Evolutionary conservation across 1,140 invertebrate genomes (phyloP), one percentile per base, ranked within the genome.

Genomic region (Heliothis subflexa): DNA sequence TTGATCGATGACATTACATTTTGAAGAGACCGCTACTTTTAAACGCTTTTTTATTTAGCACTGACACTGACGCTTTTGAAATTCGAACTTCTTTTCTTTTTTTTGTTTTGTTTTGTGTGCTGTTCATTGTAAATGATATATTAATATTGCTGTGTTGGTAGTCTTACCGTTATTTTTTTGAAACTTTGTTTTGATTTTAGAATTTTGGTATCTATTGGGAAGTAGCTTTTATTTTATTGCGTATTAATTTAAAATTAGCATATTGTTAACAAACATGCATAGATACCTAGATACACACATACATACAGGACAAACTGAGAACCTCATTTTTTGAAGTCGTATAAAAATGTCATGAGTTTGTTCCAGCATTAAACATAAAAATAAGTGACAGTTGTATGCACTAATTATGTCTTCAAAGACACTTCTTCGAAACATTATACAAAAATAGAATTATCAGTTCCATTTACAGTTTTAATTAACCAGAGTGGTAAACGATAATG

Each of bases 1-100:
- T 55, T 71, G 68, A 71, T 71, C 49, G 68, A 71, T 71, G 68
- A 54, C 68, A 71, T 18, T 52, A 50, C 21, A 50, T 54, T 71
- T 71, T 54, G 68, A 54, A 55, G 3, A 2, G 10, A 25, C 55
- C 64, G 52, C 52, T 28, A 54, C 13, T 21, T 71, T 25, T 71
- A 33, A 49, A 52, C 68, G n/a, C 18, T 71, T 71, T 55, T 49
- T 49, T 68, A 25, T 14, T 49, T 61, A 11, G 25, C 18, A n/a
- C 18, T 21, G 21, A 66, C 62, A 47, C 49, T 40, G 14, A 18
- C 25, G 50, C 50, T 71, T 54, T 57, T 57, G 12, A 57, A 57
- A 57, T n/a, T 10, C 18, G 21, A 16, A 16, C n/a, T 57, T 57
- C 55, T 57, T 25, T 25, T 57, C 33, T 40, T 40, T 40, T 40